Evolutionary conservation across 2,888 invertebrate genomes (phyloP), one percentile per base, ranked within the genome.

Genomic region (Galerucella nymphaeae): DNA sequence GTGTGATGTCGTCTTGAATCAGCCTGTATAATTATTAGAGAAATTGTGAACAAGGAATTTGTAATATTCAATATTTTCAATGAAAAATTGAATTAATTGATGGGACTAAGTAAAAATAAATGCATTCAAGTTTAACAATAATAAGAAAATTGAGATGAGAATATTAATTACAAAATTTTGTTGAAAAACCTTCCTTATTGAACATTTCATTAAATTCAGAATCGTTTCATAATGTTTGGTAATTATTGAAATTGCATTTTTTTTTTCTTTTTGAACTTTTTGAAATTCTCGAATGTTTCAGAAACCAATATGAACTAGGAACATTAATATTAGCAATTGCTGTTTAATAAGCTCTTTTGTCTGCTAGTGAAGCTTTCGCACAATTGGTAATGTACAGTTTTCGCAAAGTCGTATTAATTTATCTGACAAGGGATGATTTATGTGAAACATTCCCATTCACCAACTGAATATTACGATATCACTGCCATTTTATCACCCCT

Each of bases 401-500:
- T 41, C 30, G 38, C 14, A 8, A 59, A 59, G n/a, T 10, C 16
- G 38, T 6, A 59, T 16, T 38, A 59, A 59, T 59, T 59, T 59
- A 59, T 59, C 38, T 59, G 38, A 38, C 59, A 59, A n/a, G 38
- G 38, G 38, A 38, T 59, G 38, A 59, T 59, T 59, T 59, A 59
- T 38, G 38, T 38, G 30, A 38, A 59, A 59, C 59, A 38, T 23
- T 57, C 38, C 38, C 14, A 38, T 59, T 59, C 59, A 30, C 30
- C 38, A n/a, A 38, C 38, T 38, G 30, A 38, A 59, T 59, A 59
- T 38, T 59, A 59, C 59, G 38, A 59, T 38, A 38, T n/a, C 38
- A 30, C 41, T 59, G 13, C 38, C n/a, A 48, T 48, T n/a, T 48
- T 14, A 48, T 48, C n/a, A 48, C 14, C 48, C n/a, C 6, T n/a